phyloP scores from a whole-genome alignment of 1,140 invertebrate genomes.

The Tribolium castaneum region DNA sequence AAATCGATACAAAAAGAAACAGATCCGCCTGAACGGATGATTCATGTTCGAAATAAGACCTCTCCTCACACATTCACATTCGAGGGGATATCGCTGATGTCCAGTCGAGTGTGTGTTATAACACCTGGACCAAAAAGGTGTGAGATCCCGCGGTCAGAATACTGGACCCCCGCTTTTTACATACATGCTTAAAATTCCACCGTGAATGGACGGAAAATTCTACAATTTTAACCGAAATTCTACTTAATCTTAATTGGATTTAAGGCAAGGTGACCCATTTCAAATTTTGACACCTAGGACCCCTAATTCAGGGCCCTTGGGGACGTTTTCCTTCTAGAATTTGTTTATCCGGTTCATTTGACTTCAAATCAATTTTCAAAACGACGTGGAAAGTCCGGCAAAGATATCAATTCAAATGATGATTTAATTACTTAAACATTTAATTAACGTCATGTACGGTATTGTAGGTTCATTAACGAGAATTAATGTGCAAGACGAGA shows the following conservation, averaged over 20 bases:
- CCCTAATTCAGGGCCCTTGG: background rate
- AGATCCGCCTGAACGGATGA: constrained; percentile 44
- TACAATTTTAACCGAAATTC: background rate
- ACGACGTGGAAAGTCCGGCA: background rate
- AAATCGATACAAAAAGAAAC: constrained; percentile 50
- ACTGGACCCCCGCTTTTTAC: constrained; percentile 35
- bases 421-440: background rate
- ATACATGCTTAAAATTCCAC: constrained; percentile 30
- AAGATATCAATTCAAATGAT: background rate
- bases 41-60: constrained; percentile 44
- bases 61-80: constrained; percentile 15
- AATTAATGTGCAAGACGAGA: background rate
- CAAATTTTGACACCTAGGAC: constrained; percentile 7
- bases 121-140: constrained; percentile 42
- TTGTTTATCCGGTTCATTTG: constrained; percentile 14
- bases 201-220: background rate
- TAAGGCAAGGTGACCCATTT: constrained; percentile 4
- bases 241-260: background rate
- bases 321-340: background rate
- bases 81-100: background rate
- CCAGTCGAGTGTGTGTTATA: constrained; percentile 37
- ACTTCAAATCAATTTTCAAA: background rate
- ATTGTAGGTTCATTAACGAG: background rate
- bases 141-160: constrained; percentile 37
- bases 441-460: background rate